A percentile compares a stretch with the other conserved stretches of the same genome.
phyloP scores from a whole-genome alignment of 2,113 vertebrate species.

The Poicephalus gulielmi region DNA sequence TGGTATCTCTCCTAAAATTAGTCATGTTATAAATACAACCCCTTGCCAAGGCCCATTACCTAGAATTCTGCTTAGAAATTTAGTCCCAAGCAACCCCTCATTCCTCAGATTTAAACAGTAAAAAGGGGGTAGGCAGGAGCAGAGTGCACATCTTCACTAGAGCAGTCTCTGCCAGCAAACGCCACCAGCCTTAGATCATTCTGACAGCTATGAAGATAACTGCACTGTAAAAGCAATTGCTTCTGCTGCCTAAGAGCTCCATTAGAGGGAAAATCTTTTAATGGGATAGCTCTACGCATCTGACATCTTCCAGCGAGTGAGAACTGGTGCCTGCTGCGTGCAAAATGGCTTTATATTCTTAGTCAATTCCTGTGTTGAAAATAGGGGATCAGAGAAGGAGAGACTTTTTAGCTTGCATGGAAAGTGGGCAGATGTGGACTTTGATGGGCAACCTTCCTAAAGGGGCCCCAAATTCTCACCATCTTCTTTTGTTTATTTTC shows the following conservation, averaged over 20 bases:
- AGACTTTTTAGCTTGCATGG: neutral
- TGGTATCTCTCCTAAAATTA: neutral
- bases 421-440: neutral
- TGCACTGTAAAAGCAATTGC: neutral
- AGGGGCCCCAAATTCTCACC: neutral
- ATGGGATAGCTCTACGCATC: neutral
- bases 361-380: neutral
- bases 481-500: neutral
- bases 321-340: neutral
- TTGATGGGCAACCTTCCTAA: neutral
- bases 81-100: neutral
- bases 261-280: constrained; percentile 2
- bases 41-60: neutral
- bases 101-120: neutral
- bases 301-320: neutral
- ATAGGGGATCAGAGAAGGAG: neutral
- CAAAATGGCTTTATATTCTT: neutral
- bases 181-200: neutral
- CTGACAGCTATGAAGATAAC: constrained; percentile 16
- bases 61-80: neutral
- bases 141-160: neutral
- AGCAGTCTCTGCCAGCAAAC: constrained; percentile 7
- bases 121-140: neutral
- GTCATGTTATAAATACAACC: neutral
- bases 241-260: neutral